Conservation (phyloP, 92 coral and sea anemone species). For the Montipora capitata region DNA sequence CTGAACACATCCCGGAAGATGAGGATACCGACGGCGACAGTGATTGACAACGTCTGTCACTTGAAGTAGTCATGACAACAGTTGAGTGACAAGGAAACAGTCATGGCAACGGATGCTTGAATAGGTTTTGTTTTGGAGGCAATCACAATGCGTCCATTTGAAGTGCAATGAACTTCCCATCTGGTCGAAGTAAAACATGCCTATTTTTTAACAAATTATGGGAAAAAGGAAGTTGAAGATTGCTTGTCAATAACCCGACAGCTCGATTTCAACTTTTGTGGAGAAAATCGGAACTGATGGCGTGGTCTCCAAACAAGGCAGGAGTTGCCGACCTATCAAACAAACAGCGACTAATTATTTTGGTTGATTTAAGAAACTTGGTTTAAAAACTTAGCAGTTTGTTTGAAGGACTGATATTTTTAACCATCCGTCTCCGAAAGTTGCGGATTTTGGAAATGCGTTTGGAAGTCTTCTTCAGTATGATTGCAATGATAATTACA, state of each 20-base stretch:
- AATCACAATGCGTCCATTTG: too few relatives aligned
- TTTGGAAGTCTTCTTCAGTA: too few relatives aligned
- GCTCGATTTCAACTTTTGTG: background rate
- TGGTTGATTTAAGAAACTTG: background rate
- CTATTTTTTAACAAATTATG: too few relatives aligned
- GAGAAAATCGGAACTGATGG: background rate
- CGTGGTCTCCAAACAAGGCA: background rate
- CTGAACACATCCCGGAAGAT: conserved; percentile 18
- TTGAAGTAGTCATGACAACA: background rate
- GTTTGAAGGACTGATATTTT: background rate
- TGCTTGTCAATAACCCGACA: background rate
- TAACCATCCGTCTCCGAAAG: background rate
- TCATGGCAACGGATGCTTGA: background rate
- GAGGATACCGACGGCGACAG: conserved; percentile 45
- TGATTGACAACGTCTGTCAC: conserved; percentile 14
- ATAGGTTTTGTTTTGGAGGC: background rate
- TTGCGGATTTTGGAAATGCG: background rate
- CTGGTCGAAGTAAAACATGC: too few relatives aligned
- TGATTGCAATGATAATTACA: too few relatives aligned
- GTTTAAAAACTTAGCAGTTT: background rate
- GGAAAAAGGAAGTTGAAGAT: background rate
- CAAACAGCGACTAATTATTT: background rate
- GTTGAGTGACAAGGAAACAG: background rate
- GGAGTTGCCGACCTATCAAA: background rate
- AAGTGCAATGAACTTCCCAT: too few relatives aligned